Conservation (phyloP, 2,113 vertebrate genomes). For the Thinocorus orbignyianus region DNA sequence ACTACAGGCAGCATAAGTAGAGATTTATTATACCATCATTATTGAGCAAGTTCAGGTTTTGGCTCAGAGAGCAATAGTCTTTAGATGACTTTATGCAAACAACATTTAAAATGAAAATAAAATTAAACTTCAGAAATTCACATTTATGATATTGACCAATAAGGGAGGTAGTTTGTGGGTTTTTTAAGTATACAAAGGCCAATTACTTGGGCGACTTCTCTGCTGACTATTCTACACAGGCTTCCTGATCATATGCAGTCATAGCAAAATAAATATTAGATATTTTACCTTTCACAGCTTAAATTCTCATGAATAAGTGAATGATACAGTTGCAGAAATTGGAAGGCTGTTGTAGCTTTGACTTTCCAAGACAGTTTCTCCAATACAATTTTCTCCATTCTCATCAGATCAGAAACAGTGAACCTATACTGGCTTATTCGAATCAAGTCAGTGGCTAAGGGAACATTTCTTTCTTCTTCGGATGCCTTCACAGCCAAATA, state of each 20-base stretch:
- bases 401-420: constrained; percentile 93
- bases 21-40: not conserved
- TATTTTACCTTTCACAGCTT: constrained; percentile 82
- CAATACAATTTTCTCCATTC: constrained; percentile 97
- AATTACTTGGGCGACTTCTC: not conserved
- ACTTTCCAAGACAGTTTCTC: constrained; percentile 93
- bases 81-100: not conserved
- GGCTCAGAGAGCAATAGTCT: not conserved
- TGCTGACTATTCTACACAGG: not conserved
- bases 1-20: not conserved
- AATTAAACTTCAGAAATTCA: not conserved
- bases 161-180: not conserved
- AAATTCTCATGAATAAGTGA: constrained; percentile 80
- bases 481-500: constrained; percentile 90
- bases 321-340: constrained; percentile 88
- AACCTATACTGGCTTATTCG: constrained; percentile 95
- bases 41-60: not conserved
- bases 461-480: constrained; percentile 92
- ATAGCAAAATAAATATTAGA: not conserved
- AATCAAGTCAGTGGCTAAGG: constrained; percentile 89
- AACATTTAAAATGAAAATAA: not conserved
- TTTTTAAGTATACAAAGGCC: not conserved
- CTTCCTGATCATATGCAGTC: not conserved
- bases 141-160: not conserved
- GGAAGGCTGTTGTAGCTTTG: constrained; percentile 87